Base-by-base conservation (phyloP, 2,888 invertebrate species). In the Synanthedon formicaeformis region DNA sequence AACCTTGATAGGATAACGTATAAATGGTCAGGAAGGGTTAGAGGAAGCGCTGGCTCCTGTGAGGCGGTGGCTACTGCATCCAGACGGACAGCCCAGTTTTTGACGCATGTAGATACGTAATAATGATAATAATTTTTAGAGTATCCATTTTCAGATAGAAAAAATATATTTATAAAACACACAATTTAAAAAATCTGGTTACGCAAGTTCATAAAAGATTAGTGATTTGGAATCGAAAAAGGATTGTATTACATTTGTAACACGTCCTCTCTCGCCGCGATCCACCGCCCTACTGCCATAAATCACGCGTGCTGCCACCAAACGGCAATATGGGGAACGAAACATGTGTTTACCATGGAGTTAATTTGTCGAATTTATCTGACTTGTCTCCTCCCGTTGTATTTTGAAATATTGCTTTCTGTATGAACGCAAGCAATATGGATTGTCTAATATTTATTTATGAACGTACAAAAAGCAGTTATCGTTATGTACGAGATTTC, bases 291-390 rank as follows among this genome's bases (percentile, higher is more conserved):
- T 71, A 66, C 58, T 73, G 73, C 73, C 60, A 85, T 87, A 87
- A 87, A 87, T 87, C 86, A 84, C 69, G 68, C 61, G 78, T 77
- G 82, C 78, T 79, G 84, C 84, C 81, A 73, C 80, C 81, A 75
- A 67, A 68, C 81, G 80, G 77, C 81, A 84, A 84, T 85, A 84
- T 85, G 78, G 82, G 82, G 80, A 74, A 77, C 75, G 75, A 81
- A 85, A 86, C 86, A 85, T 81, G 84, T 87, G 86, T 87, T 85
- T 85, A 84, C 86, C 74, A 72, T 77, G 77, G 74, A 82, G 86
- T 86, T 87, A 87, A 87, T 87, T 87, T 86, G 86, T 81, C 77
- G 81, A 82, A 84, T 86, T 83, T 84, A 83, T 86, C 85, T 81
- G 74, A 63, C 76, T 69, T 77, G 82, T 81, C 81, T 80, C 65